Evolutionary conservation across 2,113 vertebrate genomes (phyloP), one percentile per base, ranked within the genome.

Genomic region (Nipponia nippon): DNA sequence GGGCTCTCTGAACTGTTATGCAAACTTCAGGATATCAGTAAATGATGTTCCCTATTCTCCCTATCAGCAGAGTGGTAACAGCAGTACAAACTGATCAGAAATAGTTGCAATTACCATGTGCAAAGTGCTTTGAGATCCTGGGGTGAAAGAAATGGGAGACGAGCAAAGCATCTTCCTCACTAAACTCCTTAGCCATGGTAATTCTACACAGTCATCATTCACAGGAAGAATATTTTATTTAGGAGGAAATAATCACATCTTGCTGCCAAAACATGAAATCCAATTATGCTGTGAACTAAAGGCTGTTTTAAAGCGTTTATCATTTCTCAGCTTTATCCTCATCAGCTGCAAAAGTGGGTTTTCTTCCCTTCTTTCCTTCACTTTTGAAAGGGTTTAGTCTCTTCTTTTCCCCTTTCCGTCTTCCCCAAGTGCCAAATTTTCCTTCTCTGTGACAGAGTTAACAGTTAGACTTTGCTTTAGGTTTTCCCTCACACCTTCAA

Each of bases 201-300:
- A 97, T 97, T 97, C 78, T 97, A 36, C 87, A 96, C 55, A 90
- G 96, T 96, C 97, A 96, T 96, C 95, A 90, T 96, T 95, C 87
- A 95, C 71, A 88, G 89, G 95, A 93, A 86, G 87, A 66, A 90
- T 93, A 93, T 85, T 97, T 97, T 96, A 95, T 96, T 96, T 91
- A 92, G 82, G 84, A 85, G 50, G 52, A 89, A 97, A 93, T 96
- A 97, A 97, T 97, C 97, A 90, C 92, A 46, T 96, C 87, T 94
- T 63, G 62, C 93, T 91, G 95, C 97, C 93, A 96, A 97, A 96
- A 97, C 96, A 97, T 96, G 91, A 96, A 97, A 97, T 97, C 96
- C 93, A 97, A 97, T 97, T 97, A 97, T 44, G 79, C 71, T 96
- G 87, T 90, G 95, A 96, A 96, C 84, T 73, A 96, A 95, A 97